Percentiles rank a stretch among this genome's conserved stretches.
phyloP scores from a whole-genome alignment of 2,797 vertebrate species.

The Acestrorhynchus altus region DNA sequence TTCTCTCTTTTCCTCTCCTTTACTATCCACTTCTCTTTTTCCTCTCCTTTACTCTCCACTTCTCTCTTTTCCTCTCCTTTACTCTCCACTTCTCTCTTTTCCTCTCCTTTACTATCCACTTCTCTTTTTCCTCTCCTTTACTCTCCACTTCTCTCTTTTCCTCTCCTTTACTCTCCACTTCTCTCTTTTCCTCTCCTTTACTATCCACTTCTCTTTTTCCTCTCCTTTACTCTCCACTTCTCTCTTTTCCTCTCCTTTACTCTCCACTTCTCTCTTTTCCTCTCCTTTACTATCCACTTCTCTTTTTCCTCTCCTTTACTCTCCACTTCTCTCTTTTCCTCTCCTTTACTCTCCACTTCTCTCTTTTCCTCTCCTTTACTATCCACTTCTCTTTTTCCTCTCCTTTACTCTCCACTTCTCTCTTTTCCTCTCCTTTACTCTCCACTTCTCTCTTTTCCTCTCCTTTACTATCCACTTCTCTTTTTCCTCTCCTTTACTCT shows the following conservation, averaged over 20 bases:
- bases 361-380: neutral
- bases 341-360: neutral
- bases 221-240: too few relatives aligned
- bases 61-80: too few relatives aligned
- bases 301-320: too few relatives aligned
- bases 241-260: neutral
- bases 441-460: neutral
- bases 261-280: too few relatives aligned
- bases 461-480: neutral
- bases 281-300: too few relatives aligned
- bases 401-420: too few relatives aligned
- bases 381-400: neutral
- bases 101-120: too few relatives aligned
- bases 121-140: too few relatives aligned
- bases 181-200: neutral
- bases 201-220: neutral
- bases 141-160: neutral
- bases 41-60: too few relatives aligned
- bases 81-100: too few relatives aligned
- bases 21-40: too few relatives aligned
- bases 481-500: neutral
- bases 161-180: neutral
- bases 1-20: too few relatives aligned
- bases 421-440: neutral
- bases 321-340: neutral